phyloP scores from a whole-genome alignment of 2,888 invertebrate species.

The Augiades crinisus region DNA sequence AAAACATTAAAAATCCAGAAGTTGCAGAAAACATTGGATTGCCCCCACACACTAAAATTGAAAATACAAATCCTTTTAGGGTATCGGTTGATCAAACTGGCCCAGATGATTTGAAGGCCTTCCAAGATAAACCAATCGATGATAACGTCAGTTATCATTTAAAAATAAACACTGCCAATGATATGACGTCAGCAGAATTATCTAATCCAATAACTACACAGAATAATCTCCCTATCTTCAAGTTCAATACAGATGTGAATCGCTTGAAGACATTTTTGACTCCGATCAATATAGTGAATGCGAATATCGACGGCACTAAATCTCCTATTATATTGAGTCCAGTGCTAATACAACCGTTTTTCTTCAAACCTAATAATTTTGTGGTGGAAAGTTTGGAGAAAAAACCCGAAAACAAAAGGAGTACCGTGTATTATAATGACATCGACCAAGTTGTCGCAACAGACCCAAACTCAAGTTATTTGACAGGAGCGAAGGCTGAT shows the following conservation, averaged over 20 bases:
- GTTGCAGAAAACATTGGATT: not conserved
- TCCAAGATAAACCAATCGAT: constrained; percentile 41
- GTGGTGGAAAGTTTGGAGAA: constrained; percentile 30
- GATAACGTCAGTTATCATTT: constrained; percentile 67
- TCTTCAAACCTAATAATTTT: constrained; percentile 45
- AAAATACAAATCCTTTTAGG: constrained; percentile 13
- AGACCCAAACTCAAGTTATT: constrained; percentile 31
- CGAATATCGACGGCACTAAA: constrained; percentile 40
- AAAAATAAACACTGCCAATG: constrained; percentile 63
- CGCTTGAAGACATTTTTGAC: constrained; percentile 52
- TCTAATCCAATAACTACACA: constrained; percentile 36
- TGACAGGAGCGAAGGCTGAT: constrained; percentile 24
- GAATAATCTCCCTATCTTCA: constrained; percentile 34
- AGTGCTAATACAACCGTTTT: constrained; percentile 61
- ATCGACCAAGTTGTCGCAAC: constrained; percentile 56
- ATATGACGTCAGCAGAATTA: constrained; percentile 41
- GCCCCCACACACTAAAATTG: not conserved
- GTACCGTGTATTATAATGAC: constrained; percentile 65
- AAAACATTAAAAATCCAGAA: not conserved
- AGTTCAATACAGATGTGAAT: constrained; percentile 36
- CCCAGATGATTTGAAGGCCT: constrained; percentile 23
- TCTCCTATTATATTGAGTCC: constrained; percentile 67
- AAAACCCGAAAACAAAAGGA: constrained; percentile 43
- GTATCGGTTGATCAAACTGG: constrained; percentile 5
- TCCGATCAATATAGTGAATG: constrained; percentile 55